phyloP scores from a whole-genome alignment of 2,797 vertebrate genomes.

The Danionella dracula region DNA sequence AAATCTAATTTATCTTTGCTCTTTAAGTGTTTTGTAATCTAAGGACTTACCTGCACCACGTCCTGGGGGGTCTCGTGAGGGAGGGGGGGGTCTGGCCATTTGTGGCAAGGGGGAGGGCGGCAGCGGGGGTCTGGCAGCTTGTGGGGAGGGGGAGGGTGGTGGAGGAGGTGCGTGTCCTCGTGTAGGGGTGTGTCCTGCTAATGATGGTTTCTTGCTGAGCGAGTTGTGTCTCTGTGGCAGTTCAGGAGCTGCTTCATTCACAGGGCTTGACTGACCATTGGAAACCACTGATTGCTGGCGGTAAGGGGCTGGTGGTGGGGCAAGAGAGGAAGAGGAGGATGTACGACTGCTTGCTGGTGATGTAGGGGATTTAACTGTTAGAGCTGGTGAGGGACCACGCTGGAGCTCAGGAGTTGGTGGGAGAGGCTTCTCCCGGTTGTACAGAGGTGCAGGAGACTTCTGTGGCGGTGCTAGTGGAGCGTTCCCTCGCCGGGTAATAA shows the following conservation, averaged over 20 bases:
- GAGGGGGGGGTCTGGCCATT: conserved; percentile 75
- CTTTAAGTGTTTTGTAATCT: no score
- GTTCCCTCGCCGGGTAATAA: conserved; percentile 66
- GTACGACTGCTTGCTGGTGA: conserved; percentile 63
- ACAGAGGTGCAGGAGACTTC: conserved; percentile 60
- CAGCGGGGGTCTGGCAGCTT: conserved; percentile 73
- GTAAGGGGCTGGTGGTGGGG: conserved; percentile 77
- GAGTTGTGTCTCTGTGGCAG: conserved; percentile 90
- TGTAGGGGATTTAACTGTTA: conserved; percentile 73
- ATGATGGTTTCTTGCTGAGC: conserved; percentile 77
- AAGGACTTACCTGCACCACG: conserved; percentile 76
- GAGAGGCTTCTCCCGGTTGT: conserved; percentile 85
- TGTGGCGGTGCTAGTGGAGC: conserved; percentile 63
- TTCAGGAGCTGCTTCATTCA: conserved; percentile 73
- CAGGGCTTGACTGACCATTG: conserved; percentile 73
- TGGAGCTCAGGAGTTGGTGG: conserved; percentile 72
- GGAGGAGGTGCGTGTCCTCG: conserved; percentile 73
- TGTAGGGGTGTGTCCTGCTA: conserved; percentile 66
- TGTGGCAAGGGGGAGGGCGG: conserved; percentile 76
- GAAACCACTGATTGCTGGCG: conserved; percentile 72
- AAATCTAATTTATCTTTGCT: no score
- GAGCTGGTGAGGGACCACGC: conserved; percentile 59
- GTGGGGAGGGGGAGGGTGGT: conserved; percentile 75
- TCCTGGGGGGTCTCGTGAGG: conserved; percentile 75
- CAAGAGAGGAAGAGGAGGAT: conserved; percentile 63